These are phyloP conservation scores for Channa maculata DNA, from an alignment of 2,113 vertebrate species.

Conservation along the genomic window DNA sequence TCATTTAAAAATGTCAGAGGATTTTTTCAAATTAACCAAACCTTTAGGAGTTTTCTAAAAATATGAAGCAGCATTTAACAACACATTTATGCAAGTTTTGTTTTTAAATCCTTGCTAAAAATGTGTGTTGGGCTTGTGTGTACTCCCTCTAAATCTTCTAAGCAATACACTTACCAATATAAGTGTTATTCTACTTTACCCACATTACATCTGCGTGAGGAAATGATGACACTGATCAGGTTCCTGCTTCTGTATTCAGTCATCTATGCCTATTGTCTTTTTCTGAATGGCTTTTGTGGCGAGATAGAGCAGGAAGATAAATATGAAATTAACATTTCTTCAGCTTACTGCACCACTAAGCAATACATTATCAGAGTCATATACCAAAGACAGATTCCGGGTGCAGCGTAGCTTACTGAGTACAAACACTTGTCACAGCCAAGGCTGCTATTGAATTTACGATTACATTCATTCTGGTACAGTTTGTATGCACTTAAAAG, in stretches of 20 bases:
- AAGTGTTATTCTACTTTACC: neutral
- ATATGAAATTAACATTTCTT: slow-evolving; percentile 44
- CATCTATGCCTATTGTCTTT: neutral
- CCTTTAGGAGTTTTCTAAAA: too few relatives aligned
- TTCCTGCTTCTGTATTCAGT: slow-evolving; percentile 20
- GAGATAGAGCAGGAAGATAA: slow-evolving; percentile 17
- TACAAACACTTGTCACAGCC: slow-evolving; percentile 2
- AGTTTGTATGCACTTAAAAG: slow-evolving; percentile 1
- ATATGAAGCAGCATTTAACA: too few relatives aligned
- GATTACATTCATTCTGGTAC: slow-evolving; percentile 2
- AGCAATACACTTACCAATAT: slow-evolving; percentile 4
- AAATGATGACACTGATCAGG: slow-evolving; percentile 14
- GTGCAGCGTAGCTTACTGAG: slow-evolving; percentile 11
- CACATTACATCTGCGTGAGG: neutral
- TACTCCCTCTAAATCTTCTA: too few relatives aligned
- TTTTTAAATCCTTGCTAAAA: too few relatives aligned
- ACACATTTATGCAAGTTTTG: too few relatives aligned
- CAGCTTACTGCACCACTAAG: slow-evolving; percentile 31
- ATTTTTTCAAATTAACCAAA: too few relatives aligned
- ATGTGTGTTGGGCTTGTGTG: too few relatives aligned
- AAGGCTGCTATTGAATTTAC: slow-evolving; percentile 8
- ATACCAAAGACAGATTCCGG: slow-evolving; percentile 23
- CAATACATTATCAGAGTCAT: slow-evolving; percentile 49
- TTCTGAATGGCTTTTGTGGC: slow-evolving; percentile 17
- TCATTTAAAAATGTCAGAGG: too few relatives aligned